phyloP scores from a whole-genome alignment of 2,888 invertebrate genomes.

The Crematogaster levior region DNA sequence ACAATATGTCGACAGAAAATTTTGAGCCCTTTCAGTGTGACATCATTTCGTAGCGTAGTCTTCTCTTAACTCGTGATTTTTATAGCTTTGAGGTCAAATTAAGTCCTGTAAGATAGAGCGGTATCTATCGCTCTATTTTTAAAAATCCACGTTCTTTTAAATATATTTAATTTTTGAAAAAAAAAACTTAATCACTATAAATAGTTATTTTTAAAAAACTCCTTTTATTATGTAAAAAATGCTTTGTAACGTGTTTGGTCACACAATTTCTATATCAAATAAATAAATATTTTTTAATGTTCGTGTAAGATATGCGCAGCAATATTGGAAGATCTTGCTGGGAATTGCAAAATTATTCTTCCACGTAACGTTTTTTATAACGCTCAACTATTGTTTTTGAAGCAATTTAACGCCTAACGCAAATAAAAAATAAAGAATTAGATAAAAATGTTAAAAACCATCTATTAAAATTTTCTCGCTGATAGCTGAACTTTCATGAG shows the following conservation, averaged over 20 bases:
- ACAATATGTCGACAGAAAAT: not conserved
- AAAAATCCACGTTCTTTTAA: not conserved
- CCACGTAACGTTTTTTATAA: not conserved
- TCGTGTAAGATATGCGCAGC: not conserved
- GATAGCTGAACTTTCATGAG: conserved; percentile 15
- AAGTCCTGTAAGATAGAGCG: not conserved
- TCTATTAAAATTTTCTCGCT: conserved; percentile 31
- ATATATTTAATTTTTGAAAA: not conserved
- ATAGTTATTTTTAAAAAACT: not conserved
- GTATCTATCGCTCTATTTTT: not conserved
- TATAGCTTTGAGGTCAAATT: not conserved
- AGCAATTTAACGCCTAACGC: not conserved
- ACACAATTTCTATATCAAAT: not conserved
- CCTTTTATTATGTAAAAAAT: not conserved
- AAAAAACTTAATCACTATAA: not conserved
- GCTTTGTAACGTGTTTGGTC: not conserved
- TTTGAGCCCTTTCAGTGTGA: conserved; percentile 6
- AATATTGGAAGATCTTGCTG: not conserved
- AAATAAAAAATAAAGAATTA: conserved; percentile 14
- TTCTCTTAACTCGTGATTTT: not conserved
- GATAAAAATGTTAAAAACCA: conserved; percentile 16
- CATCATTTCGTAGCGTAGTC: not conserved
- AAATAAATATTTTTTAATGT: not conserved
- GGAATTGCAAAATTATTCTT: not conserved
- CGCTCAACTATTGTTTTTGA: not conserved